These are phyloP conservation scores for Drosophila neocordata DNA, from an alignment of 1,140 invertebrate genomes.

Conservation along the genomic window DNA sequence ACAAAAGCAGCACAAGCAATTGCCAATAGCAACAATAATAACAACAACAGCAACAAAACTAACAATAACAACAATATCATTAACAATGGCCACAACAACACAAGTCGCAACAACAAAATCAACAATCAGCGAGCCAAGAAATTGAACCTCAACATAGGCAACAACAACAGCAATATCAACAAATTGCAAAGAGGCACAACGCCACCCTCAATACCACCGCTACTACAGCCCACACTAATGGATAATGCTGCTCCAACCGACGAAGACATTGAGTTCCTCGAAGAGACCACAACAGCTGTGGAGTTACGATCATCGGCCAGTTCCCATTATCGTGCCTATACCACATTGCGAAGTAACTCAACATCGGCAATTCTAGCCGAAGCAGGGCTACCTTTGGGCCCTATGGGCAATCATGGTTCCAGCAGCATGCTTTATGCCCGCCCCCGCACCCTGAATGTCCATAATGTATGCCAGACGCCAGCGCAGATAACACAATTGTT, in stretches of 20 bases:
- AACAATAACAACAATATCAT: conserved; percentile 23
- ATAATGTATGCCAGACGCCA: conserved; percentile 76
- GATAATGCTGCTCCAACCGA: neutral
- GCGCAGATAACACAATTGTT: conserved; percentile 78
- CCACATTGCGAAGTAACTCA: conserved; percentile 70
- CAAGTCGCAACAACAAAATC: conserved; percentile 32
- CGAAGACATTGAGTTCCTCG: conserved; percentile 24
- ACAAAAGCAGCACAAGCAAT: conserved; percentile 34
- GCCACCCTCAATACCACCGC: conserved; percentile 45
- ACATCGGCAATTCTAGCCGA: conserved; percentile 70
- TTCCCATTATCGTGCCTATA: conserved; percentile 47
- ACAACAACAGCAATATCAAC: conserved; percentile 25
- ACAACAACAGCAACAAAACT: conserved; percentile 26
- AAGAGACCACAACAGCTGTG: conserved; percentile 64
- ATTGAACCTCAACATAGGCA: conserved; percentile 50
- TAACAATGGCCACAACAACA: conserved; percentile 27
- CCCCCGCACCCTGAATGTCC: conserved; percentile 76
- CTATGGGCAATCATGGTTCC: conserved; percentile 29
- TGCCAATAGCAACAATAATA: conserved; percentile 34
- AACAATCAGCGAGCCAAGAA: conserved; percentile 59
- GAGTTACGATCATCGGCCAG: conserved; percentile 52
- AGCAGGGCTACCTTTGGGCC: conserved; percentile 33
- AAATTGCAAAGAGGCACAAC: conserved; percentile 33
- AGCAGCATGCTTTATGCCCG: conserved; percentile 60
- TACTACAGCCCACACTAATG: conserved; percentile 22